phyloP scores from a whole-genome alignment of 2,113 vertebrate species.

The Gymnogyps californianus region DNA sequence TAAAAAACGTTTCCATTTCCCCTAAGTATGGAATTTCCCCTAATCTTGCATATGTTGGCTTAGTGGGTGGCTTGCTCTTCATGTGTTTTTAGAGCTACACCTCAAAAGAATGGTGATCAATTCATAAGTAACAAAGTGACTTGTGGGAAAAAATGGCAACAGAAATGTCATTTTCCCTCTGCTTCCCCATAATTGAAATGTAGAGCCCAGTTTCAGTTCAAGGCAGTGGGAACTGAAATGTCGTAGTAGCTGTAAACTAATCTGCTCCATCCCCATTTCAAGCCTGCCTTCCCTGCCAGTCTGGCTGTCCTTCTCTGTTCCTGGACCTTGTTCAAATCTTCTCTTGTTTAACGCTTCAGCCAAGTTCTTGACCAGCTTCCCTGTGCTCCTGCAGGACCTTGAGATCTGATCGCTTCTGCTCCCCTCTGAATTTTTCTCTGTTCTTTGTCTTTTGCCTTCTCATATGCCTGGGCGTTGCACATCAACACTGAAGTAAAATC shows the following conservation, averaged over 20 bases:
- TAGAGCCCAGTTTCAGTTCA: neutral
- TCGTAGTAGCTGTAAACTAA: neutral
- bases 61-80: neutral
- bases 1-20: neutral
- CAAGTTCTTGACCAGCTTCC: neutral
- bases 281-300: neutral
- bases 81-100: neutral
- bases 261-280: neutral
- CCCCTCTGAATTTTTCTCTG: neutral
- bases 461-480: accelerated
- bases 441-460: neutral
- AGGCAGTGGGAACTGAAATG: neutral
- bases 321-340: neutral
- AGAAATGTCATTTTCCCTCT: neutral
- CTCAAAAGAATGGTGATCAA: neutral
- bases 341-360: neutral
- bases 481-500: too few relatives aligned
- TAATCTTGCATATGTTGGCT: neutral
- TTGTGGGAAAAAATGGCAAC: neutral
- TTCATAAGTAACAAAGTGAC: neutral
- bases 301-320: neutral
- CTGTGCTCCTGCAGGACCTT: neutral
- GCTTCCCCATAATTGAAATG: neutral
- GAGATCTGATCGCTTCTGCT: neutral
- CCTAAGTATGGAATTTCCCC: neutral